Conservation (phyloP, 2,888 invertebrate genomes). For the Euplagia quadripunctaria region DNA sequence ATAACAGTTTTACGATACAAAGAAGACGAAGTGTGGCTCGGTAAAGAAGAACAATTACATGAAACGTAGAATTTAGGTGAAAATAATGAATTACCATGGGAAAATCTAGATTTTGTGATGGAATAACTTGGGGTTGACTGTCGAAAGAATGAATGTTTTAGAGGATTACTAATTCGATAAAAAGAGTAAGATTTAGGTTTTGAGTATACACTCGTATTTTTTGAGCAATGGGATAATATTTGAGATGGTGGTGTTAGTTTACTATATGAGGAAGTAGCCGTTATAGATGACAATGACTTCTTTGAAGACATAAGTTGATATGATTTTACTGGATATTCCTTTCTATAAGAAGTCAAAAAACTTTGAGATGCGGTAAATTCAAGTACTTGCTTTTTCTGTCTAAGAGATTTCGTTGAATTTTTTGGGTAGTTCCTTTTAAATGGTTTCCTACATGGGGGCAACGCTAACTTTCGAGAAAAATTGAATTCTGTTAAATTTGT, state of each 20-base stretch:
- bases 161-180: not conserved
- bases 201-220: not conserved
- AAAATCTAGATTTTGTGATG: not conserved
- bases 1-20: not conserved
- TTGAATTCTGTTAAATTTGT: not conserved
- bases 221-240: not conserved
- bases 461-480: not conserved
- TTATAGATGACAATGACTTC: constrained; percentile 1
- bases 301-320: not conserved
- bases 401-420: not conserved
- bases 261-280: not conserved
- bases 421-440: not conserved
- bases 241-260: not conserved
- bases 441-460: not conserved
- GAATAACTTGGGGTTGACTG: constrained; percentile 1
- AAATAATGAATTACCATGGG: not conserved
- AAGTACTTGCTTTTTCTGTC: not conserved
- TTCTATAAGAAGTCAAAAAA: not conserved
- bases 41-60: not conserved
- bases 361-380: not conserved
- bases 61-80: not conserved
- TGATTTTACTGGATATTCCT: not conserved
- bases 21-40: not conserved
- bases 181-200: not conserved
- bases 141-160: not conserved